These are phyloP conservation scores for Sarcophaga bullata DNA, from an alignment of 1,140 invertebrate species.

Conservation along the genomic window DNA sequence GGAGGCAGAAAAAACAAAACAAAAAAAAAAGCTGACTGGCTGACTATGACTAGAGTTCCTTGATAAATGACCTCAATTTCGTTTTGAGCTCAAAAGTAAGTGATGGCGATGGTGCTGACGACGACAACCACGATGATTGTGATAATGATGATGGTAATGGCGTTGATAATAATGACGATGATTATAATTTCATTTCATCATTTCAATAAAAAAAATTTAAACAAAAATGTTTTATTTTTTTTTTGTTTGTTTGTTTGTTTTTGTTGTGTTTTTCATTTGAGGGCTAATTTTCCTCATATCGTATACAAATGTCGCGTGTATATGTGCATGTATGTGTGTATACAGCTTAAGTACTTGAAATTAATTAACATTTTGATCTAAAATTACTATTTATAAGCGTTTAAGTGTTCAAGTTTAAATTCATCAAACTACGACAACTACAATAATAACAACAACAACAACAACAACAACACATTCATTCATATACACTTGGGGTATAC, in stretches of 20 bases:
- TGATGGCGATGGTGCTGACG: background rate
- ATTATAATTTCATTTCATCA: background rate
- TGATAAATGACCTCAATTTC: conserved; percentile 37
- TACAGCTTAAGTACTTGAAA: conserved; percentile 27
- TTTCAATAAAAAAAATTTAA: background rate
- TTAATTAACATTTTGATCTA: conserved; percentile 40
- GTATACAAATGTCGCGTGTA: background rate
- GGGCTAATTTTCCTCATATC: conserved; percentile 22
- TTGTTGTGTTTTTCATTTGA: background rate
- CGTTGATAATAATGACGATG: background rate
- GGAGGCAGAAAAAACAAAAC: no score
- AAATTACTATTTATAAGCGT: conserved; percentile 11
- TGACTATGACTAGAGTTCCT: conserved; percentile 26
- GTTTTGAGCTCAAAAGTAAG: background rate
- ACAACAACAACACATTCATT: no score
- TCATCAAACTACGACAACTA: background rate
- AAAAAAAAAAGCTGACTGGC: conserved; percentile 1
- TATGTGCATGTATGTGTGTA: background rate
- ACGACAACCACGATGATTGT: background rate
- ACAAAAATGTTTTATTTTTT: no score
- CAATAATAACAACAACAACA: background rate
- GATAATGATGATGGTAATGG: no score
- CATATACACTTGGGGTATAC: no score
- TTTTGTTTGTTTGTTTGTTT: no score
- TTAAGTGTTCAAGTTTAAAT: conserved; percentile 29